These are phyloP conservation scores for Trachops cirrhosus DNA, from an alignment of 2,797 vertebrate species.

Conservation along the genomic window DNA sequence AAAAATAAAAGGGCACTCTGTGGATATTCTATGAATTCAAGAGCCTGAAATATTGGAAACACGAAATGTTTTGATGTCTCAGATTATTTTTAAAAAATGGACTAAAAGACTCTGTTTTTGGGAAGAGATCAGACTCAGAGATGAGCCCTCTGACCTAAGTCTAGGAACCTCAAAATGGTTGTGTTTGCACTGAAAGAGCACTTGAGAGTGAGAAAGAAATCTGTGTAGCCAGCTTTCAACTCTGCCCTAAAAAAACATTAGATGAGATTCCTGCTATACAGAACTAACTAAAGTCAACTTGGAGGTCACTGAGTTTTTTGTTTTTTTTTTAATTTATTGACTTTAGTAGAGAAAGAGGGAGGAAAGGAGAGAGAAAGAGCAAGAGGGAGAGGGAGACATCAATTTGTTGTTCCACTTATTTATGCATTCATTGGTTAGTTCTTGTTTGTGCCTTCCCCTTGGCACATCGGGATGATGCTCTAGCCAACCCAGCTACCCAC, in stretches of 20 bases:
- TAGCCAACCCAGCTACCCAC: too few species aligned
- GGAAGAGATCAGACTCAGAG: neutral
- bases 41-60: neutral
- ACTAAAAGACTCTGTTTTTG: neutral
- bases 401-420: too few species aligned
- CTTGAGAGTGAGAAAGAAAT: neutral
- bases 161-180: neutral
- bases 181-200: neutral
- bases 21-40: neutral
- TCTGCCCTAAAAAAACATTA: neutral
- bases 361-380: too few species aligned
- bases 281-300: neutral
- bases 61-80: neutral
- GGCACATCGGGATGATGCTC: too few species aligned
- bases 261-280: neutral
- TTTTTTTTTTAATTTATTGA: too few species aligned
- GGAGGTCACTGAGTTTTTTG: neutral
- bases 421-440: too few species aligned
- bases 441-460: too few species aligned
- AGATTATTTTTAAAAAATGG: neutral
- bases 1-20: neutral
- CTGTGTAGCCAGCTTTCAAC: neutral
- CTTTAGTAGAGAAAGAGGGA: too few species aligned
- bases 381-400: too few species aligned
- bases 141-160: too few species aligned